These are phyloP conservation scores for Clusia tigrina DNA, from an alignment of 2,888 invertebrate genomes.

Conservation along the genomic window DNA sequence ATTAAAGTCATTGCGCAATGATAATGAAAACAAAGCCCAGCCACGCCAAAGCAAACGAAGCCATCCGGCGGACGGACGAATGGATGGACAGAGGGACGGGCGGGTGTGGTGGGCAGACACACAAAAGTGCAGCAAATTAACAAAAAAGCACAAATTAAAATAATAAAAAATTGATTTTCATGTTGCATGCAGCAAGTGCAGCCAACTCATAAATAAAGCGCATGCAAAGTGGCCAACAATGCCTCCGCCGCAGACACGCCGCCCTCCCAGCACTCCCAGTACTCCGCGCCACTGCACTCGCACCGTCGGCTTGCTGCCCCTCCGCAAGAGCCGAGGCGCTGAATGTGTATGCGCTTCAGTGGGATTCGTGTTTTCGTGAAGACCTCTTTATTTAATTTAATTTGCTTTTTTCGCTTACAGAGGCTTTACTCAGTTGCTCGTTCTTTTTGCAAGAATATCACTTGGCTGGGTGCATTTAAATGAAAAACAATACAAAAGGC, in stretches of 20 bases:
- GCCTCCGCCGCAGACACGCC: no score
- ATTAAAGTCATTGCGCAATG: slow-evolving; percentile 14
- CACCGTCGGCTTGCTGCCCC: neutral
- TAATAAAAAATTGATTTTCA: slow-evolving; percentile 12
- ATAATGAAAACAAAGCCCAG: slow-evolving; percentile 14
- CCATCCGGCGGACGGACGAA: no score
- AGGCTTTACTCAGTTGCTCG: neutral
- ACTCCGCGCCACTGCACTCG: no score
- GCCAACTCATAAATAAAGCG: neutral
- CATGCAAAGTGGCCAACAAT: slow-evolving; percentile 6
- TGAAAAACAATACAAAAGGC: neutral
- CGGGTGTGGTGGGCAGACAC: no score
- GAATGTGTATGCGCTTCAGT: slow-evolving; percentile 23
- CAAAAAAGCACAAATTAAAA: slow-evolving; percentile 19
- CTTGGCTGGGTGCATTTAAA: neutral
- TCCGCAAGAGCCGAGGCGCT: neutral
- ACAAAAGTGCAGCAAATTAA: no score
- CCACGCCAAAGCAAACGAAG: no score
- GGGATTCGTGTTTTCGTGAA: slow-evolving; percentile 18
- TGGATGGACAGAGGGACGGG: no score
- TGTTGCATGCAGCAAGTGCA: slow-evolving; percentile 1
- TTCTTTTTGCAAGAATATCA: neutral
- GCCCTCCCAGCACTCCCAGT: no score
- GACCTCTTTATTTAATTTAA: neutral
- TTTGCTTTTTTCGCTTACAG: neutral